Evolutionary conservation across 2,797 vertebrate species (phyloP), one percentile per base, ranked within the genome.

Genomic region (Falco columbarius): DNA sequence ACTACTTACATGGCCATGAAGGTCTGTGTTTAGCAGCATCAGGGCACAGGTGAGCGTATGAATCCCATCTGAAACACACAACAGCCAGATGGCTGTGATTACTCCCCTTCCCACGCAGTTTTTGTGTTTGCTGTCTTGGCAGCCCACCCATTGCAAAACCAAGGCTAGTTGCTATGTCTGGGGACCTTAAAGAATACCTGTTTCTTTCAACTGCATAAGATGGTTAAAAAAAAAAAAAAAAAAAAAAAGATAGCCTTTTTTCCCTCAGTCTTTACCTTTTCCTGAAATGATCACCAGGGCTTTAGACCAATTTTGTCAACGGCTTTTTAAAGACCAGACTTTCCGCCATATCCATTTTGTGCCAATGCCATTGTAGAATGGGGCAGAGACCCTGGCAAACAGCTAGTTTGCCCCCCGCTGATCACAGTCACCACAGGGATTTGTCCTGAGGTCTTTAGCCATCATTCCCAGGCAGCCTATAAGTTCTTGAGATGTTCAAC

Each of bases 11-110:
- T 99, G 99, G 98, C 99, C 99, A 0, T 99, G 99, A 59, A 99
- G 98, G 94, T 99, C 99, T 23, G 99, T 99, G 98, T 99, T 99
- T 55, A 99, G 98, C 97, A 99, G 98, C 99, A 99, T 99, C 82
- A 99, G 98, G 85, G 99, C 99, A 70, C 99, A 99, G 96, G 99
- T 99, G 90, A 99, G 98, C 0, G 99, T 99, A 92, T 99, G 99
- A 86, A 99, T 99, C 85, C 99, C 99, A 95, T 99, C 99, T 99
- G 98, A 90, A 98, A 95, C 86, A 97, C 73, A 98, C 67, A 96
- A 90, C 16, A 93, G 74, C 13, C 84, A 67, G 46, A 36, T 14
- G 36, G 13, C 32, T 66, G 9, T 5, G 32, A 23, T n/a, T 18
- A 52, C 9, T 47, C 40, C 54, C 22, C 54, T 79, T 32, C 66